Evolutionary conservation across 2,888 invertebrate species (phyloP).

Genomic region (Cosmopolites sordidus): DNA sequence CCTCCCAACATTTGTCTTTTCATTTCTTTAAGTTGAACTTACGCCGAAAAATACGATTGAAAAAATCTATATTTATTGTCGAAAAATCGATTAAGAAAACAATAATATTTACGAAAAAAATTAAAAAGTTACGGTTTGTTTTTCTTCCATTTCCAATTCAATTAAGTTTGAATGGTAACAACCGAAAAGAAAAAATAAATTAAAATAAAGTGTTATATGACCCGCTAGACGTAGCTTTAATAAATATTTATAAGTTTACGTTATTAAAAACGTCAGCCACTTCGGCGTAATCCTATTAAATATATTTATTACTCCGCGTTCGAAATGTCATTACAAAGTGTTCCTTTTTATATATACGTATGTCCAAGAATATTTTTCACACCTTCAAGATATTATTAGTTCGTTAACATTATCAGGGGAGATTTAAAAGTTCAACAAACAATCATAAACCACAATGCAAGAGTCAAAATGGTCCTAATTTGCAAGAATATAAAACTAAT

Average conservation of each 20-base stretch:
- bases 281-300: slow-evolving; percentile 33
- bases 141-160: slow-evolving; percentile 1
- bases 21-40: too few relatives aligned
- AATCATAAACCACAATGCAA: too few relatives aligned
- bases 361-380: too few relatives aligned
- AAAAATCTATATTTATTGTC: background rate
- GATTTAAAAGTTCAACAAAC: too few relatives aligned
- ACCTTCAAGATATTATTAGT: too few relatives aligned
- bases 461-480: too few relatives aligned
- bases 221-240: slow-evolving; percentile 16
- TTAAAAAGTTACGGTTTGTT: background rate
- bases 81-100: slow-evolving; percentile 1
- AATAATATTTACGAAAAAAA: background rate
- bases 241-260: slow-evolving; percentile 31
- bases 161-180: background rate
- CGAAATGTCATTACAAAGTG: too few relatives aligned
- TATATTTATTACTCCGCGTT: slow-evolving; percentile 27
- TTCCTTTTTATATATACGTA: too few relatives aligned
- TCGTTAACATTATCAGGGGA: too few relatives aligned
- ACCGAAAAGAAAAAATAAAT: slow-evolving; percentile 17
- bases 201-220: slow-evolving; percentile 22
- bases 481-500: too few relatives aligned
- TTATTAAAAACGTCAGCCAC: slow-evolving; percentile 28
- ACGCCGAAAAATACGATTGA: too few relatives aligned
- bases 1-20: too few relatives aligned